Evolutionary conservation across 2,797 vertebrate species (phyloP), one percentile per base, ranked within the genome.

Genomic region (Apogon hyalosoma): DNA sequence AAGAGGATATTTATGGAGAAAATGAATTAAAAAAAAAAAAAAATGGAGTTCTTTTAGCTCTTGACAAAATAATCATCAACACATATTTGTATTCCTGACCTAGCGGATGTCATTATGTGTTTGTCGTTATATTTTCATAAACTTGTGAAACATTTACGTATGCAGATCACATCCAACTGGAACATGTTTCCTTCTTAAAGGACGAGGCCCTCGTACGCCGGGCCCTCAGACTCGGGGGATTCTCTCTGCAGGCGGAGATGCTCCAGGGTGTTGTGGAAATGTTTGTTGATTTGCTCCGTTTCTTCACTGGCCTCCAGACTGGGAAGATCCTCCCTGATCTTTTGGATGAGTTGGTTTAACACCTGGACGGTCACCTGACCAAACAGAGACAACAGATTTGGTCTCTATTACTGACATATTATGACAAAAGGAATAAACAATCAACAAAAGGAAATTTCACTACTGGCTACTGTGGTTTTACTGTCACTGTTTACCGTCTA

Each of bases 211-310:
- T 99, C 97, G 21, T 99, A 99, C 69, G 95, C 95, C 6, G 96
- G 96, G 40, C 96, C 96, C 86, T 99, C 97, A 0, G 96, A 95
- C 78, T 98, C 97, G 0, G 98, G 96, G 1, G 97, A 96, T 49
- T 98, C 98, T 73, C 95, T 95, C 92, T 98, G 93, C 90, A 98
- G 91, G 57, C 97, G 96, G 72, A 99, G 95, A 74, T 99, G 98
- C 87, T 99, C 97, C 95, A 99, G 94, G 33, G 98, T 99, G 86
- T 99, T 99, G 80, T 97, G 96, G 93, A 99, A 99, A 86, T 99
- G 98, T 95, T 99, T 99, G 94, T 98, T 99, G 87, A 99, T 99
- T 90, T 99, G 98, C 91, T 99, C 98, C 0, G 97, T 99, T 90
- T 99, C 98, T 88, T 99, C 98, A 43, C 96, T 96, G 15, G 97